Percentiles rank a stretch among this genome's conserved stretches.
Evolutionary conservation across 1,140 invertebrate species (phyloP).

Genomic region (Microvelia longipes): DNA sequence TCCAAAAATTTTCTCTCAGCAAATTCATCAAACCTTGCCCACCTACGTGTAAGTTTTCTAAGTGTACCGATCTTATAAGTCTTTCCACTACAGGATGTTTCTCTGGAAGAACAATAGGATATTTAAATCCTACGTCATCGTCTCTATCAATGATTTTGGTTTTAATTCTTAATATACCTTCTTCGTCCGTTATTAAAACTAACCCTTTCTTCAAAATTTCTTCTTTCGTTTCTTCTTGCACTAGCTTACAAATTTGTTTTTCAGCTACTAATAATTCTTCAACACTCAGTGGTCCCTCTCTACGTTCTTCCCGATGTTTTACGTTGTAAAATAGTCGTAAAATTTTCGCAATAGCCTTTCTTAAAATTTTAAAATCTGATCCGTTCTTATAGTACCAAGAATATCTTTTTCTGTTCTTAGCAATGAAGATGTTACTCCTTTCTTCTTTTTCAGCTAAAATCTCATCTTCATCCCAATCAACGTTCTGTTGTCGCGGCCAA

Average conservation of each 20-base stretch:
- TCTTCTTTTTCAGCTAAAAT: slow-evolving; percentile 4
- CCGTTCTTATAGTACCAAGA: neutral
- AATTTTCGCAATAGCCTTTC: neutral
- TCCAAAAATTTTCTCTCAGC: neutral
- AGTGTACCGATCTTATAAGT: neutral
- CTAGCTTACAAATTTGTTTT: neutral
- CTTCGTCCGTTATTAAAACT: neutral
- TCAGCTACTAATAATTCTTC: neutral
- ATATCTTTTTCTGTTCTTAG: neutral
- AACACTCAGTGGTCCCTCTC: neutral
- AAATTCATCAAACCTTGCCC: neutral
- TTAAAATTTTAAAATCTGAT: neutral
- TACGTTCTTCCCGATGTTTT: neutral
- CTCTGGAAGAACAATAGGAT: neutral
- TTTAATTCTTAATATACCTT: neutral
- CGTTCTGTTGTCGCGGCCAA: slow-evolving; percentile 3
- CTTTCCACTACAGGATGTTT: slow-evolving; percentile 2
- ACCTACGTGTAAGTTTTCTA: neutral
- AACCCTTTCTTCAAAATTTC: neutral
- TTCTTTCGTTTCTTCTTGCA: slow-evolving; percentile 2
- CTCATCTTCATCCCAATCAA: slow-evolving; percentile 11
- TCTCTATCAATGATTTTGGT: slow-evolving; percentile 2
- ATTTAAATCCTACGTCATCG: neutral
- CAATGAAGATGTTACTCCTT: neutral
- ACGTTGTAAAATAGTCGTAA: neutral